phyloP scores from a whole-genome alignment of 2,888 invertebrate genomes.

The Lacanobia oleracea region DNA sequence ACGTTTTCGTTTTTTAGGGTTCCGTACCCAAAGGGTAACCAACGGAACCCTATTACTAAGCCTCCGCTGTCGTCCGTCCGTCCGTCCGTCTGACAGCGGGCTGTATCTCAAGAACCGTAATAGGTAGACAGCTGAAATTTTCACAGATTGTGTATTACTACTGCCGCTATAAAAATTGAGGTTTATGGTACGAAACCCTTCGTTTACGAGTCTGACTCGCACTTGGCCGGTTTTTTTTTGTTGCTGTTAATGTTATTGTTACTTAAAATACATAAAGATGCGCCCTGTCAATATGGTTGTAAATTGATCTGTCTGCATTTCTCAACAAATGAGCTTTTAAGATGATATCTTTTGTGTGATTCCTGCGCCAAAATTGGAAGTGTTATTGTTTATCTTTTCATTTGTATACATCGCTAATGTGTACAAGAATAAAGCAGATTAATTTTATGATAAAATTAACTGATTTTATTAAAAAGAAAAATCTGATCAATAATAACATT shows the following conservation, averaged over 20 bases:
- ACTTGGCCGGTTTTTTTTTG: background rate
- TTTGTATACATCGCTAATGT: constrained; percentile 17
- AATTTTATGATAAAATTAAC: background rate
- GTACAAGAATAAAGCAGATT: background rate
- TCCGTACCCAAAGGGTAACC: no score
- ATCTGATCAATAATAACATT: background rate
- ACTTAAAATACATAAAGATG: constrained; percentile 16
- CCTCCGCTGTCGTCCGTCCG: no score
- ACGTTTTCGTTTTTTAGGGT: background rate
- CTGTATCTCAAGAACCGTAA: no score
- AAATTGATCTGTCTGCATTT: constrained; percentile 29
- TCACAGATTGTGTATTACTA: no score
- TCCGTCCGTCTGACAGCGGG: no score
- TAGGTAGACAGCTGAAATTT: no score
- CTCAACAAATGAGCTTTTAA: constrained; percentile 28
- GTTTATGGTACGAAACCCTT: no score
- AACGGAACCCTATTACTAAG: no score
- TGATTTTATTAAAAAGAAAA: background rate
- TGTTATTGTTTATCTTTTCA: constrained; percentile 19
- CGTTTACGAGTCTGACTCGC: no score
- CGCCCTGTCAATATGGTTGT: constrained; percentile 5
- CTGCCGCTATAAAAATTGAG: no score
- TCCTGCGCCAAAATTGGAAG: background rate
- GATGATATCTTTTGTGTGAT: constrained; percentile 5
- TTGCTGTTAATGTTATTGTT: constrained; percentile 12